Evolutionary conservation across 1,140 invertebrate species (phyloP), one percentile per base, ranked within the genome.

Genomic region (Pogonus chalceus): DNA sequence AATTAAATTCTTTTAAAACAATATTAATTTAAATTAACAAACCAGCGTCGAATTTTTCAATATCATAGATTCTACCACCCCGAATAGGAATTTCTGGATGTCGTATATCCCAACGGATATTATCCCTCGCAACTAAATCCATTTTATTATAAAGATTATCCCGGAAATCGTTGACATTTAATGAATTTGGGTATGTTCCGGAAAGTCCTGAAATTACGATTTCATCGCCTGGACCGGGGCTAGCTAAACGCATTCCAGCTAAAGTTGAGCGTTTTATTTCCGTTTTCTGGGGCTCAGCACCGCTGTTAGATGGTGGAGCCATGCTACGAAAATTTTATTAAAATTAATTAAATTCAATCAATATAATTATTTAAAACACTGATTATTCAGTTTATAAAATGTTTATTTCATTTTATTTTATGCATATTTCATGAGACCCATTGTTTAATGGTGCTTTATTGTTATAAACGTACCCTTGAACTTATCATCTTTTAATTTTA

Each of bases 121-220:
- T 78, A 62, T 91, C 87, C 9, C 80, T 82, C 1, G 87, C 85
- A 20, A 93, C 79, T 65, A 94, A 77, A 64, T 94, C 88, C n/a
- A 87, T 80, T 67, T 87, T 84, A 59, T 83, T 80, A 62, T 85
- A 83, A 1, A 97, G 75, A 66, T 93, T 88, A 43, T 92, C 79
- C 49, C 80, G 73, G 43, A 95, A 87, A 59, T 90, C 80, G 16
- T 77, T 67, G 26, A 96, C 77, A 65, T 88, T 89, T 35, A 85
- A 76, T 0, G 86, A 90, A 59, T 93, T 83, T 0, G 94, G 93
- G 70, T 92, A 93, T 63, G 83, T 78, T 12, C 92, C 92, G 0
- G 90, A 81, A 12, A 94, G 79, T 22, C 88, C 88, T 53, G 75
- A 73, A 54, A 96, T 88, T 23, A 90, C 84, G 50, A 96, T 79